Conservation (phyloP, 2,113 vertebrate species). For the Phodopus roborovskii region DNA sequence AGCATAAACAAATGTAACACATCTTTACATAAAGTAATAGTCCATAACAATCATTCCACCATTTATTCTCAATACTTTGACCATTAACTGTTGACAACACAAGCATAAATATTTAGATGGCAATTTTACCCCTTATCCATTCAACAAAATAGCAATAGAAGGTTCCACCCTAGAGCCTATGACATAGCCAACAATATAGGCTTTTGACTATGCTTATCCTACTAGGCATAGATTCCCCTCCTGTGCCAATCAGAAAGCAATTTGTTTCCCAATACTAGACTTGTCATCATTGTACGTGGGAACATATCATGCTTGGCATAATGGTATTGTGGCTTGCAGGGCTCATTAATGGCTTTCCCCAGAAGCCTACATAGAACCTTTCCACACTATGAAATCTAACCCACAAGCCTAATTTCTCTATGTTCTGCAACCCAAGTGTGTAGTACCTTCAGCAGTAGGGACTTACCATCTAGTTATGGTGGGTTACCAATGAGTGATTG, state of each 20-base stretch:
- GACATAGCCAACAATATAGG: no score
- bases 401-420: background rate
- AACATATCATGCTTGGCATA: background rate
- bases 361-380: background rate
- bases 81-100: background rate
- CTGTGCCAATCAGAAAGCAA: background rate
- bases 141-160: background rate
- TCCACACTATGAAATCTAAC: background rate
- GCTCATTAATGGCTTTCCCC: background rate
- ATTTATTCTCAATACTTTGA: background rate
- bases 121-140: background rate
- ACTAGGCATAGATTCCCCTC: background rate
- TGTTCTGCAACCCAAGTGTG: background rate
- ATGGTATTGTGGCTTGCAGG: background rate
- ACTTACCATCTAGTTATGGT: background rate
- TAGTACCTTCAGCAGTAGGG: no score
- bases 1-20: background rate
- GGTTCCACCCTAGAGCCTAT: background rate
- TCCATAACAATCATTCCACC: background rate
- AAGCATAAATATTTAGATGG: background rate
- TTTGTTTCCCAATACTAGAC: background rate
- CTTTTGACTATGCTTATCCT: background rate
- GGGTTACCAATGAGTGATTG: background rate
- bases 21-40: background rate
- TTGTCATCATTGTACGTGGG: background rate